Evolutionary conservation across 2,888 invertebrate genomes (phyloP), one percentile per base, ranked within the genome.

Genomic region (Drosophila falleni): DNA sequence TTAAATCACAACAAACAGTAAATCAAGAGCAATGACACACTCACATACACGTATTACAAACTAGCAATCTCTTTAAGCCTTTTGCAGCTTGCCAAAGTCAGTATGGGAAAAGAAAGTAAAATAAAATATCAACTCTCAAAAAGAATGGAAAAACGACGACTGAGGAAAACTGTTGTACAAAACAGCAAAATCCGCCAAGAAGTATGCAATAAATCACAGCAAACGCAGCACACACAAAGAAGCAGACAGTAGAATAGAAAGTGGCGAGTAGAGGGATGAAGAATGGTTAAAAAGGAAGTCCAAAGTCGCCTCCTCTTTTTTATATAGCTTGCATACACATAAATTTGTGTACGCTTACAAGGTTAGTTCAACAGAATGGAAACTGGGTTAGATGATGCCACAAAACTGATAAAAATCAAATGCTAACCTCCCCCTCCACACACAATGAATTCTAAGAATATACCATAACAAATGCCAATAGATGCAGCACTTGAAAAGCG

Each of bases 121-220:
- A 76, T 59, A 76, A 66, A 75, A 63, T 71, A 76, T 65, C 74
- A 78, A 62, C 61, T 59, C 2, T 41, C 13, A 44, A 67, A 59
- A 61, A 44, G 26, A 54, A 39, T 26, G 13, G 23, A 44, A 44
- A 33, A 56, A 49, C 15, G 29, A 47, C n/a, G 10, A n/a, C n/a
- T 31, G 8, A 50, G 26, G 35, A 68, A 72, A 81, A 67, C 63
- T 59, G 50, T 74, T 66, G 76, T 72, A 80, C 72, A 82, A 69
- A 81, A 79, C 69, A 75, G 74, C 49, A 62, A 75, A 82, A 82
- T 80, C 76, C 81, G 75, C 84, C 73, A 72, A 81, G 75, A 74
- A 84, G 81, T 81, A 80, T 75, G 81, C 81, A 81, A 81, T 81
- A 81, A 81, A 81, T 81, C 81, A 84, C 71, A 73, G 81, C 71